phyloP scores from a whole-genome alignment of 2,888 invertebrate genomes.

The Drosophila setosimentum region DNA sequence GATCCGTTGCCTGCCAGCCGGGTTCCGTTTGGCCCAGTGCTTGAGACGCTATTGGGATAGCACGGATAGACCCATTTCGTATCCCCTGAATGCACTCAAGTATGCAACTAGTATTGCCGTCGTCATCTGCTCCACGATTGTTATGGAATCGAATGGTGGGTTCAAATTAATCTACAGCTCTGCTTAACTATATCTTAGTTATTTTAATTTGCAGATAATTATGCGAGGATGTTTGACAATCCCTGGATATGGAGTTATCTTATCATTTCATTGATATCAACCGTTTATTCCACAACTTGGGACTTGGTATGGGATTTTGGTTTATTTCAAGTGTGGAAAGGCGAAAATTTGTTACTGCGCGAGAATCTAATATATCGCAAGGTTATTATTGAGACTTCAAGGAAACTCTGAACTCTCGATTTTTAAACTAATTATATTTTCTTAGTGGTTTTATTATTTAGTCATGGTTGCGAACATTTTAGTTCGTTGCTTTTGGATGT shows the following conservation, averaged over 20 bases:
- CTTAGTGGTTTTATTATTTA: constrained; percentile 91
- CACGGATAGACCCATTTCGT: constrained; percentile 91
- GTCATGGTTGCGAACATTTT: constrained; percentile 96
- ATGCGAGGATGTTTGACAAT: constrained; percentile 88
- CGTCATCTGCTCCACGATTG: constrained; percentile 90
- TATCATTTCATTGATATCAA: constrained; percentile 91
- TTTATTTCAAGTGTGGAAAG: constrained; percentile 93
- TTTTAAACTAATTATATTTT: not conserved
- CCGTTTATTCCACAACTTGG: constrained; percentile 97
- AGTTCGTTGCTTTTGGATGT: constrained; percentile 95
- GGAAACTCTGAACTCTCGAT: not conserved
- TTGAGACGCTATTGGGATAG: constrained; percentile 96
- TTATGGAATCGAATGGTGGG: constrained; percentile 74
- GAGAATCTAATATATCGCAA: constrained; percentile 97
- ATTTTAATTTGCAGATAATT: constrained; percentile 84
- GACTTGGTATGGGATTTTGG: constrained; percentile 99
- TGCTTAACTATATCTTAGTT: not conserved
- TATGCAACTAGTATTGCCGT: constrained; percentile 97
- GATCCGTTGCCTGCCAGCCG: constrained; percentile 96
- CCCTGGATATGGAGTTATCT: constrained; percentile 95
- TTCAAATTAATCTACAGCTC: not conserved
- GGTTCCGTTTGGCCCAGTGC: constrained; percentile 98
- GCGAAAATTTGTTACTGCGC: constrained; percentile 94
- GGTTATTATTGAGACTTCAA: constrained; percentile 84
- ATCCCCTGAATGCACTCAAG: constrained; percentile 97